A percentile compares a stretch with the other conserved stretches of the same genome.
Conservation (phyloP, 2,888 invertebrate species). For the Notodonta ziczac region DNA sequence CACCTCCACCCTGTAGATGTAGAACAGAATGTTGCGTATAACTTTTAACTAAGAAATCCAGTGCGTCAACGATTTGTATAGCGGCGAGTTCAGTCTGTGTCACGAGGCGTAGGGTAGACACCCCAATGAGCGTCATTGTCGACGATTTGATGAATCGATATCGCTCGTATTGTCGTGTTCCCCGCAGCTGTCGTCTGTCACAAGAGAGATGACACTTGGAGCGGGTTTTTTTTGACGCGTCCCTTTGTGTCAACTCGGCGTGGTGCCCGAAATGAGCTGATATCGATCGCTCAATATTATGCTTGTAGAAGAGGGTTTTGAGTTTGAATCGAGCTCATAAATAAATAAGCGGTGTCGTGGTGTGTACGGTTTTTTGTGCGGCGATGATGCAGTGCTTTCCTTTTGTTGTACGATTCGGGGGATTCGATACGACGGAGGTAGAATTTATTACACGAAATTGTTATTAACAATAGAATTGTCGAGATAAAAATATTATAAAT, state of each 20-base stretch:
- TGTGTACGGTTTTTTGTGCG: conserved; percentile 68
- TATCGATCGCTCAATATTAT: conserved; percentile 81
- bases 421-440: conserved; percentile 60
- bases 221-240: conserved; percentile 72
- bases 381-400: conserved; percentile 70
- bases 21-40: conserved; percentile 37
- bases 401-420: conserved; percentile 69
- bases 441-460: conserved; percentile 58
- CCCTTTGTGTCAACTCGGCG: conserved; percentile 70
- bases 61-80: conserved; percentile 32
- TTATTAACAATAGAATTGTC: conserved; percentile 47
- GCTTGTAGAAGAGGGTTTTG: conserved; percentile 68
- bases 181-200: conserved; percentile 81
- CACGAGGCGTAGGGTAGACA: conserved; percentile 57
- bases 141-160: conserved; percentile 76
- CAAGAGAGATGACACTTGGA: conserved; percentile 75
- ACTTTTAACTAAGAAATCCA: conserved; percentile 23
- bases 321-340: conserved; percentile 79
- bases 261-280: conserved; percentile 75
- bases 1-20: conserved; percentile 44
- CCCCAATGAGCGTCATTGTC: conserved; percentile 69
- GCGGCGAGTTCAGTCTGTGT: conserved; percentile 48
- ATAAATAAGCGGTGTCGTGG: conserved; percentile 81
- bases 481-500: conserved; percentile 49
- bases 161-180: conserved; percentile 68